These are phyloP conservation scores for Cercocebus atys DNA, from an alignment of 2,113 vertebrate species.

Conservation along the genomic window DNA sequence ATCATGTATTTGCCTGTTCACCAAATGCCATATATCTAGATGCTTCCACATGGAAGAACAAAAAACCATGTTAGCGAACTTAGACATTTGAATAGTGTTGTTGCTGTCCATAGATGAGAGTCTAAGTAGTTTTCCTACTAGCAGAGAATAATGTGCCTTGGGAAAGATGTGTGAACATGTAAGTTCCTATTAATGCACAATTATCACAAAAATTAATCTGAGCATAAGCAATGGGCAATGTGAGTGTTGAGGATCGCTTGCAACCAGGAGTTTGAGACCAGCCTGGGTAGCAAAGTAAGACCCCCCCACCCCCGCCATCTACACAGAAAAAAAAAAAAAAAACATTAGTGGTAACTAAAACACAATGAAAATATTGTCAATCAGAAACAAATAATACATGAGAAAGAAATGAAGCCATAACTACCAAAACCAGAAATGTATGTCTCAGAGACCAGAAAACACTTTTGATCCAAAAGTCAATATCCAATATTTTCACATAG, in stretches of 20 bases:
- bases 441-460: background rate
- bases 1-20: background rate
- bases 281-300: no score
- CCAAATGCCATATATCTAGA: background rate
- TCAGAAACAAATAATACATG: conserved; percentile 21
- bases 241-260: no score
- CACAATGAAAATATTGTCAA: background rate
- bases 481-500: background rate
- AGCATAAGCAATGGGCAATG: background rate
- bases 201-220: conserved; percentile 23
- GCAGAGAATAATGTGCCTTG: background rate
- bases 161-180: background rate
- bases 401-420: background rate
- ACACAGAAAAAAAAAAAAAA: background rate
- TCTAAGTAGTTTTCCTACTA: background rate
- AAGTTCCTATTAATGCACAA: background rate
- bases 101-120: background rate
- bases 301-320: no score
- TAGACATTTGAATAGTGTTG: background rate
- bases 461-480: conserved; percentile 11
- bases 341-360: conserved; percentile 14
- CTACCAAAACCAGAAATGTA: conserved; percentile 7
- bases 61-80: background rate
- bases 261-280: no score
- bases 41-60: background rate